A percentile compares a stretch with the other conserved stretches of the same genome.
Conservation (phyloP, 2,113 vertebrate species). For the Cricetomys ansorgei region DNA sequence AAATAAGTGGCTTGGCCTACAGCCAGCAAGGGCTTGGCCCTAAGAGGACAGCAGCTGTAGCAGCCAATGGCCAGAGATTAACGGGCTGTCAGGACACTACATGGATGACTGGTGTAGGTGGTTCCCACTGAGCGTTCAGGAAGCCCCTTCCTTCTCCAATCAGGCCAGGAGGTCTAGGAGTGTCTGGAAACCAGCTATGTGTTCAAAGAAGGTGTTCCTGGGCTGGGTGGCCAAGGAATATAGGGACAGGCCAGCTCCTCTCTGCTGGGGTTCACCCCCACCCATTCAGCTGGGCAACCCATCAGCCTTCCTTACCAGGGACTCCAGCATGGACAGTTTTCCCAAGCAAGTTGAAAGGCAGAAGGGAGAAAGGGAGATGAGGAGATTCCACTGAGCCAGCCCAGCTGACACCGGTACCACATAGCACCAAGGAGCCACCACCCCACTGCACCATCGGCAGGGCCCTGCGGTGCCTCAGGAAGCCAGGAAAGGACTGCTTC, state of each 20-base stretch:
- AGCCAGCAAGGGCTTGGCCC: neutral
- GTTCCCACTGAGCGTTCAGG: neutral
- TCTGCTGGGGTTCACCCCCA: neutral
- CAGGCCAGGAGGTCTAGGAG: neutral
- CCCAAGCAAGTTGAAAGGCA: neutral
- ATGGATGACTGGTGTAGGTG: neutral
- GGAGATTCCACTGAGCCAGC: neutral
- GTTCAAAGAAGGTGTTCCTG: neutral
- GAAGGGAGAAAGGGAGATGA: neutral
- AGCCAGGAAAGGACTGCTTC: neutral
- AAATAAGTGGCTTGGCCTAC: neutral
- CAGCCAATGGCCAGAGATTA: neutral
- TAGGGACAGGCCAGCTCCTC: neutral
- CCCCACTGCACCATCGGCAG: neutral
- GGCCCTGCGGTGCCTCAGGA: neutral
- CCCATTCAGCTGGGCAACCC: fast-evolving
- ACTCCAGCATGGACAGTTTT: neutral
- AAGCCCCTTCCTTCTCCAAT: neutral
- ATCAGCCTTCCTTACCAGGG: neutral
- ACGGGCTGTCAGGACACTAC: neutral
- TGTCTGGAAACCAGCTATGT: neutral
- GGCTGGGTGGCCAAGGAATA: neutral
- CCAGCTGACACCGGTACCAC: neutral
- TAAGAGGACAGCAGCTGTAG: neutral
- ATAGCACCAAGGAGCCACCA: neutral